A percentile compares a stretch with the other conserved stretches of the same genome.
Evolutionary conservation across 2,888 invertebrate species (phyloP).

Genomic region (Himalopsyche tibetana): DNA sequence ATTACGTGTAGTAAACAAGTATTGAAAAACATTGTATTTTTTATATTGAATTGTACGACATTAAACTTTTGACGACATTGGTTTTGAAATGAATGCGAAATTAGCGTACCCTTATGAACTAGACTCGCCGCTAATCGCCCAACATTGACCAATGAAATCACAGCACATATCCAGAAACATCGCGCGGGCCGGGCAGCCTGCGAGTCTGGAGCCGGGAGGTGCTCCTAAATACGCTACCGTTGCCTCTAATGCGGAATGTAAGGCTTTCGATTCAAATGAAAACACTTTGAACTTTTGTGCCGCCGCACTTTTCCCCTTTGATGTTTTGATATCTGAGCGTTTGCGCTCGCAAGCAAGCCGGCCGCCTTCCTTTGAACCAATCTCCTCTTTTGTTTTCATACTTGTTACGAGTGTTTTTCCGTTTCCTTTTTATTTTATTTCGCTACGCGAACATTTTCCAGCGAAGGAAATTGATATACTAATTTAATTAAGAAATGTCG

Average conservation of each 20-base stretch:
- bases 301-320: slow-evolving; percentile 32
- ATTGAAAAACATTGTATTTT: no score
- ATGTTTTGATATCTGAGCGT: slow-evolving; percentile 30
- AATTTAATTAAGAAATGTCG: slow-evolving; percentile 34
- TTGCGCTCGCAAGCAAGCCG: slow-evolving; percentile 10
- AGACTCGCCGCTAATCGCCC: not conserved
- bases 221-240: not conserved
- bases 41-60: no score
- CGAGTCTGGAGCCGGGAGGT: not conserved
- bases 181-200: not conserved
- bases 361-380: slow-evolving; percentile 26
- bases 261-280: slow-evolving; percentile 34
- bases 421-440: slow-evolving; percentile 16
- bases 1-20: no score
- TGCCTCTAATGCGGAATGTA: slow-evolving; percentile 20
- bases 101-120: no score
- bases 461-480: slow-evolving; percentile 24
- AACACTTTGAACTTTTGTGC: slow-evolving; percentile 34
- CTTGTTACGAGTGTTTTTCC: slow-evolving; percentile 30
- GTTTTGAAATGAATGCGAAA: no score
- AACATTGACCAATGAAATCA: not conserved
- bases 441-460: slow-evolving; percentile 20
- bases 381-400: slow-evolving; percentile 30
- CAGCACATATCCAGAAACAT: not conserved
- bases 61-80: no score